phyloP scores from a whole-genome alignment of 2,113 vertebrate species.

The Meriones unguiculatus region DNA sequence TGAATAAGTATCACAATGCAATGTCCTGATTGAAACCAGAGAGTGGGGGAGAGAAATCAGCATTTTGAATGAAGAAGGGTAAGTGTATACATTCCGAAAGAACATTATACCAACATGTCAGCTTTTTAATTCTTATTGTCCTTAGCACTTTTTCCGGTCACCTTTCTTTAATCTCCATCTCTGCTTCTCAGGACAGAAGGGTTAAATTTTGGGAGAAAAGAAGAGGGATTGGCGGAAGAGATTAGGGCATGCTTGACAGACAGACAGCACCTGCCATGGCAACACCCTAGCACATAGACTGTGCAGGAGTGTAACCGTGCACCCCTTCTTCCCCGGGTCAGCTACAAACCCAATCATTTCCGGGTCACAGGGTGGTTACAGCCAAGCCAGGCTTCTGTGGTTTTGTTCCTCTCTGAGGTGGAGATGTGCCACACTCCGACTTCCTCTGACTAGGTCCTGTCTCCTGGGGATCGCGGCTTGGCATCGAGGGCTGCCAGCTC shows the following conservation, averaged over 20 bases:
- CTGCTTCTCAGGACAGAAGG: constrained; percentile 13
- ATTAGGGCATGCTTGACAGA: not conserved
- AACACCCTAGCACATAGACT: not conserved
- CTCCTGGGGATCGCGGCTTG: not conserved
- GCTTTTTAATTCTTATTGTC: constrained; percentile 14
- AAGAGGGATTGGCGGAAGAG: not conserved
- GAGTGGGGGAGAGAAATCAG: no score
- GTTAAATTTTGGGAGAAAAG: not conserved
- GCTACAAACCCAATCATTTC: not conserved
- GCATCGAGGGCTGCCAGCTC: not conserved
- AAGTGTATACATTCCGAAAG: no score
- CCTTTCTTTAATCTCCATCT: constrained; percentile 10
- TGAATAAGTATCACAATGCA: no score
- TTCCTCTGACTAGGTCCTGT: not conserved
- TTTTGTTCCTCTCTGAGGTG: not conserved
- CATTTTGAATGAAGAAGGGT: no score
- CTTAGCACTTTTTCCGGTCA: not conserved
- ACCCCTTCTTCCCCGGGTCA: not conserved
- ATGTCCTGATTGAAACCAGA: no score
- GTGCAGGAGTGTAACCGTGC: not conserved
- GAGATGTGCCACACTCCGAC: not conserved
- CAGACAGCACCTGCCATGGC: not conserved
- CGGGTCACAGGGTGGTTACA: not conserved
- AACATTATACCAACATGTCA: not conserved
- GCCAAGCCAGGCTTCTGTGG: not conserved